Percentiles rank a stretch among this genome's conserved stretches.
phyloP scores from a whole-genome alignment of 2,888 invertebrate species.

The Hemistola chrysoprasaria region DNA sequence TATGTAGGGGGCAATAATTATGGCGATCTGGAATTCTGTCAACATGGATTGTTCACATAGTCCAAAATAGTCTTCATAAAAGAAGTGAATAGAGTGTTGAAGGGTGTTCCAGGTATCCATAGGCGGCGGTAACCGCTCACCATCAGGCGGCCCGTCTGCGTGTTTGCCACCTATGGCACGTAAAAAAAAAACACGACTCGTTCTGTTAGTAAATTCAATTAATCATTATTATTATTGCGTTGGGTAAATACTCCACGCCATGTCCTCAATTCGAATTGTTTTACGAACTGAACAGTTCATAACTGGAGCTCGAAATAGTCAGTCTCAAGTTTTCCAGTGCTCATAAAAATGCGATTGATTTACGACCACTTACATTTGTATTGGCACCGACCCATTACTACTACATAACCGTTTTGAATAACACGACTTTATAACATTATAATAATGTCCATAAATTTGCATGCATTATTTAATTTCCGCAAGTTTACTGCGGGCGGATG shows the following conservation, averaged over 20 bases:
- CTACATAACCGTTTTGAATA: slow-evolving; percentile 43
- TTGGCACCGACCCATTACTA: slow-evolving; percentile 55
- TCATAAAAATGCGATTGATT: slow-evolving; percentile 70
- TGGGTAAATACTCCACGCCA: slow-evolving; percentile 9
- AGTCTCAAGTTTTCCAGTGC: slow-evolving; percentile 52
- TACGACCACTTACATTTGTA: slow-evolving; percentile 55
- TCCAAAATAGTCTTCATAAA: too few species aligned
- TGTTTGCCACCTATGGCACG: too few species aligned
- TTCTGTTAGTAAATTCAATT: too few species aligned
- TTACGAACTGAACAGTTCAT: slow-evolving; percentile 61
- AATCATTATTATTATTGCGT: neutral
- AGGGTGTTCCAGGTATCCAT: too few species aligned
- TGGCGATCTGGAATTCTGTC: too few species aligned
- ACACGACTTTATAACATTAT: slow-evolving; percentile 33
- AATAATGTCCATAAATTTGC: slow-evolving; percentile 35
- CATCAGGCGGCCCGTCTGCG: too few species aligned
- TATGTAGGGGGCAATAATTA: too few species aligned
- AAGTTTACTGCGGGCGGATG: slow-evolving; percentile 10
- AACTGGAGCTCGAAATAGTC: slow-evolving; percentile 59
- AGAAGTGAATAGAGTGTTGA: too few species aligned
- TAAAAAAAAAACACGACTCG: too few species aligned
- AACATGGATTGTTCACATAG: too few species aligned
- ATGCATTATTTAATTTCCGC: slow-evolving; percentile 32
- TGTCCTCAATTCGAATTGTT: slow-evolving; percentile 51
- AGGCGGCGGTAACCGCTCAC: too few species aligned